phyloP scores from a whole-genome alignment of 1,140 invertebrate genomes.

The Drosophila pachea region DNA sequence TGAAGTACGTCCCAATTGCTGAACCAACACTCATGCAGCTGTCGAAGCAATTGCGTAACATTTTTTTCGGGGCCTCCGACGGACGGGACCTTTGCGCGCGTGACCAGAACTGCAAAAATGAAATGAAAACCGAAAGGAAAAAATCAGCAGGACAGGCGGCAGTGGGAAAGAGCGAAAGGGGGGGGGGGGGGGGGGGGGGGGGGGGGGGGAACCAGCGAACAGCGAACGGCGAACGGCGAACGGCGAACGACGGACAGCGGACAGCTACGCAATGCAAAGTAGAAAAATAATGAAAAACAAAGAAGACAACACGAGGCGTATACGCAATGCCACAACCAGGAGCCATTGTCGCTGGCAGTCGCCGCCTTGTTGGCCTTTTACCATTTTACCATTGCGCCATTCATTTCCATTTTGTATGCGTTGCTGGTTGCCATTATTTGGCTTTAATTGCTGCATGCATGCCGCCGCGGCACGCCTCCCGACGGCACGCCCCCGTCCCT shows the following conservation, averaged over 20 bases:
- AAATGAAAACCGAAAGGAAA: no score
- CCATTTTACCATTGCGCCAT: slow-evolving; percentile 52
- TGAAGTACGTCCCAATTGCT: slow-evolving; percentile 4
- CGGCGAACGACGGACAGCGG: not conserved
- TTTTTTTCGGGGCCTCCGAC: slow-evolving; percentile 24
- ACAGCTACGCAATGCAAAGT: slow-evolving; percentile 47
- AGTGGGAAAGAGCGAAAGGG: not conserved
- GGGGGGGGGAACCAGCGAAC: no score
- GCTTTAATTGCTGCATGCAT: slow-evolving; percentile 74
- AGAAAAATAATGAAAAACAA: slow-evolving; percentile 58
- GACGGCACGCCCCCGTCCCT: no score
- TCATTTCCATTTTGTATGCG: slow-evolving; percentile 74
- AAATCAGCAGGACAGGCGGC: no score
- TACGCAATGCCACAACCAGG: slow-evolving; percentile 60
- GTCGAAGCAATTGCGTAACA: slow-evolving; percentile 45
- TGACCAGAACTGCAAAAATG: slow-evolving; percentile 54
- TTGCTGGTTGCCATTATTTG: slow-evolving; percentile 72
- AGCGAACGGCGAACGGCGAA: not conserved
- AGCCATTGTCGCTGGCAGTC: slow-evolving; percentile 40
- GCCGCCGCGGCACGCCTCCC: slow-evolving; percentile 16
- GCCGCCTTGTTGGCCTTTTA: slow-evolving; percentile 67
- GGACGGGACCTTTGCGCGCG: slow-evolving; percentile 45
- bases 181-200: no score
- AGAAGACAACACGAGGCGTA: slow-evolving; percentile 49
- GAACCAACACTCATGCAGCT: slow-evolving; percentile 27